A percentile compares a stretch with the other conserved stretches of the same genome.
Evolutionary conservation across 1,140 invertebrate species (phyloP).

Genomic region (Chelonus insularis): DNA sequence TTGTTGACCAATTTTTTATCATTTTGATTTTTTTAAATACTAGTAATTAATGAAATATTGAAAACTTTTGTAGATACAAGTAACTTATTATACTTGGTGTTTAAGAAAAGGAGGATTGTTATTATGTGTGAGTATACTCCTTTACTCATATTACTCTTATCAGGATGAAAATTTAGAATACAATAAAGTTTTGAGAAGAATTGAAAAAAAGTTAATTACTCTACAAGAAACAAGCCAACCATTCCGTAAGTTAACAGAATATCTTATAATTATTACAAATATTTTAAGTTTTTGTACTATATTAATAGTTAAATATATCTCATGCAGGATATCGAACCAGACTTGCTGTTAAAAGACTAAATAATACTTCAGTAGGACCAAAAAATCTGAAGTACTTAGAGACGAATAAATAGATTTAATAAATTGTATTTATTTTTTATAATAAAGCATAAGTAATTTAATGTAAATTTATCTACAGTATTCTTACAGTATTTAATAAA

Average conservation of each 20-base stretch:
- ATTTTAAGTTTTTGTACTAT: no score
- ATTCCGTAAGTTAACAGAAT: constrained; percentile 26
- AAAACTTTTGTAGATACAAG: constrained; percentile 31
- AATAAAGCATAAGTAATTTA: no score
- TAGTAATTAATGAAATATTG: not conserved
- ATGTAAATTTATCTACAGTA: constrained; percentile 5
- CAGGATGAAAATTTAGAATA: constrained; percentile 44
- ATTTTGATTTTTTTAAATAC: not conserved
- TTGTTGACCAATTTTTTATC: no score
- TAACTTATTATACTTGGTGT: constrained; percentile 43
- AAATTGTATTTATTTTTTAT: no score
- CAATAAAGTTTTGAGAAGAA: constrained; percentile 41
- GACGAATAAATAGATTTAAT: no score
- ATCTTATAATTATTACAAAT: not conserved
- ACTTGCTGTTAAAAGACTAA: constrained; percentile 34
- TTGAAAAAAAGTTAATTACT: constrained; percentile 41
- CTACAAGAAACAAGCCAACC: constrained; percentile 34
- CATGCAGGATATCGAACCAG: constrained; percentile 38
- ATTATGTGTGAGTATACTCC: constrained; percentile 39
- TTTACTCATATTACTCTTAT: constrained; percentile 44
- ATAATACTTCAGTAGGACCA: not conserved
- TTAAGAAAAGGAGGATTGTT: constrained; percentile 42
- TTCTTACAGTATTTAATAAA: no score
- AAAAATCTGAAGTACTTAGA: not conserved
- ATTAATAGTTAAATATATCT: no score